Evolutionary conservation across 2,888 invertebrate species (phyloP).

Genomic region (Melieria omissa): DNA sequence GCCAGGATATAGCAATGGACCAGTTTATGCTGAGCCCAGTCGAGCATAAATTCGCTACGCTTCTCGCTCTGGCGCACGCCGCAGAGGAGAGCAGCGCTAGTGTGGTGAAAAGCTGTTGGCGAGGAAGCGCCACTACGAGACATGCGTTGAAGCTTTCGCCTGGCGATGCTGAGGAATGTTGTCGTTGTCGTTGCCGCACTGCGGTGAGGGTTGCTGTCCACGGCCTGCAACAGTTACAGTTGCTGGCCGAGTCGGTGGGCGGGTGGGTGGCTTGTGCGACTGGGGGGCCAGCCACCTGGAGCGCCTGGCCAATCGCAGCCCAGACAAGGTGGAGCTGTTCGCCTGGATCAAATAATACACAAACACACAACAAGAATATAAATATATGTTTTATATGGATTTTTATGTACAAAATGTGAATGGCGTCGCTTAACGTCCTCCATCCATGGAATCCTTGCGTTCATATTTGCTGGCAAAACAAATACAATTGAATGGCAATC

Average conservation of each 20-base stretch:
- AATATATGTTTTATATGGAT: no score
- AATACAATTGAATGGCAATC: conserved; percentile 53
- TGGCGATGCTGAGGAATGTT: conserved; percentile 36
- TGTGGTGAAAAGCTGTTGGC: conserved; percentile 62
- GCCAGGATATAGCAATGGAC: conserved; percentile 54
- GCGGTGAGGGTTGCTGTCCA: conserved; percentile 25
- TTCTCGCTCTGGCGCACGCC: conserved; percentile 40
- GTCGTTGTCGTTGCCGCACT: conserved; percentile 18
- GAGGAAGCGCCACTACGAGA: not conserved
- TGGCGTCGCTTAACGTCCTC: no score
- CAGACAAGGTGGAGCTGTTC: conserved; percentile 47
- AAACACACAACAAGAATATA: not conserved
- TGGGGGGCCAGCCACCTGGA: conserved; percentile 48
- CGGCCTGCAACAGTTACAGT: conserved; percentile 53
- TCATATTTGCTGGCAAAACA: no score
- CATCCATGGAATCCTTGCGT: no score
- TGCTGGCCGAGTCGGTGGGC: conserved; percentile 3
- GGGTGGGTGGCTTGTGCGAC: not conserved
- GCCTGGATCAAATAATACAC: not conserved
- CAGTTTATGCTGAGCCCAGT: conserved; percentile 51
- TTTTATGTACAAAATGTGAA: no score
- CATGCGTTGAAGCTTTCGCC: conserved; percentile 14
- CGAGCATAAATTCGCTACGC: conserved; percentile 44
- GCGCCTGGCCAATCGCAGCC: conserved; percentile 46
- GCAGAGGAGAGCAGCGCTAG: conserved; percentile 37